A percentile compares a stretch with the other conserved stretches of the same genome.
Evolutionary conservation across 2,797 vertebrate genomes (phyloP).

Genomic region (Darevskia mixta): DNA sequence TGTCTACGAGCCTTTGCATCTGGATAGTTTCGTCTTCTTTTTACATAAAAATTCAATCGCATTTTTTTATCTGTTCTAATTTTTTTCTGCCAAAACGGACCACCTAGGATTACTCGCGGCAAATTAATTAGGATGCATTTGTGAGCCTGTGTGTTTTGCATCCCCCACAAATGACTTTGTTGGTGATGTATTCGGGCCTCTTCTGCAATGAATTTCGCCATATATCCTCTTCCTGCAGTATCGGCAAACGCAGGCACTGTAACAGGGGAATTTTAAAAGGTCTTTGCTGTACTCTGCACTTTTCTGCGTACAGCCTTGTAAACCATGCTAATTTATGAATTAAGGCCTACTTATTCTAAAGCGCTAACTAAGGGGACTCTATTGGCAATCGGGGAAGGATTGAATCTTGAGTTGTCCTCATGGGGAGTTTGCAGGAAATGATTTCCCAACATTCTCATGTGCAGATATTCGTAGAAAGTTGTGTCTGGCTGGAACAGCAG

Average conservation of each 20-base stretch:
- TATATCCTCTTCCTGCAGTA: slow-evolving; percentile 24
- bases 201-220: slow-evolving; percentile 37
- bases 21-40: slow-evolving; percentile 21
- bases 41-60: slow-evolving; percentile 34
- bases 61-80: slow-evolving; percentile 35
- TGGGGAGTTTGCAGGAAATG: slow-evolving; percentile 15
- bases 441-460: neutral
- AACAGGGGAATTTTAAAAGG: slow-evolving; percentile 1
- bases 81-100: slow-evolving; percentile 18
- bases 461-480: neutral
- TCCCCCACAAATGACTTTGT: slow-evolving; percentile 34
- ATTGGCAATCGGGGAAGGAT: slow-evolving; percentile 2
- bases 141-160: slow-evolving; percentile 28
- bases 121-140: slow-evolving; percentile 15
- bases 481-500: slow-evolving; percentile 9
- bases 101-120: neutral
- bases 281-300: slow-evolving; percentile 9
- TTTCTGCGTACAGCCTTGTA: slow-evolving; percentile 30
- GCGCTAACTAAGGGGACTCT: slow-evolving; percentile 27
- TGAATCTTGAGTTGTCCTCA: slow-evolving; percentile 6
- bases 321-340: slow-evolving; percentile 39
- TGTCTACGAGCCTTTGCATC: neutral
- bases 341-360: slow-evolving; percentile 29
- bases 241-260: slow-evolving; percentile 33
- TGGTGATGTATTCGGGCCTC: slow-evolving; percentile 18